Evolutionary conservation across 1,140 invertebrate genomes (phyloP).

Genomic region (Chrysomallon squamiferum): DNA sequence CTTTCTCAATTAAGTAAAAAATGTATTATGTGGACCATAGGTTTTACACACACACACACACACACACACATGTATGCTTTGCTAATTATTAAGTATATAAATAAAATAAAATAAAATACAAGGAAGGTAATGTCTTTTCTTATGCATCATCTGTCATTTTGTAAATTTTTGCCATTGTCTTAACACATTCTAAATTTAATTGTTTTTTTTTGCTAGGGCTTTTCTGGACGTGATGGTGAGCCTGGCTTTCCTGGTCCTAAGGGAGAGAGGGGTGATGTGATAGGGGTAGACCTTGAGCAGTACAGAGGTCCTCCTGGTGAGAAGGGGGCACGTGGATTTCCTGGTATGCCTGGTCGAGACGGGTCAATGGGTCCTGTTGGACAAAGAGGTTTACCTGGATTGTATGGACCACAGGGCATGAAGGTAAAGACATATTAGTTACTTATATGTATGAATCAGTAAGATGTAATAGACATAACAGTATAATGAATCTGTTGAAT

Average conservation of each 20-base stretch:
- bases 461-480: neutral
- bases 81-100: too few relatives aligned
- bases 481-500: neutral
- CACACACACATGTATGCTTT: too few relatives aligned
- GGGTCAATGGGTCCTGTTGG: slow-evolving; percentile 36
- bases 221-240: slow-evolving; percentile 64
- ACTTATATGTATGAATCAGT: neutral
- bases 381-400: slow-evolving; percentile 25
- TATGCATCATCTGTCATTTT: too few relatives aligned
- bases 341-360: slow-evolving; percentile 53
- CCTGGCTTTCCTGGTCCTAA: slow-evolving; percentile 58
- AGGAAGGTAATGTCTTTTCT: too few relatives aligned
- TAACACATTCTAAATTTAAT: too few relatives aligned
- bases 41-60: too few relatives aligned
- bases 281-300: slow-evolving; percentile 10
- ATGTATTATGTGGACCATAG: too few relatives aligned
- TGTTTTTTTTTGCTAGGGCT: slow-evolving; percentile 27
- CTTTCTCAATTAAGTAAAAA: too few relatives aligned
- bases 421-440: too few relatives aligned
- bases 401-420: slow-evolving; percentile 34
- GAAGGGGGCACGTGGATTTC: slow-evolving; percentile 66
- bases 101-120: too few relatives aligned
- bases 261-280: slow-evolving; percentile 62
- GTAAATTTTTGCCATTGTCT: too few relatives aligned
- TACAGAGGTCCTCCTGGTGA: slow-evolving; percentile 57